A percentile compares a stretch with the other conserved stretches of the same genome.
Conservation (phyloP, 2,113 vertebrate species). For the Carollia perspicillata region DNA sequence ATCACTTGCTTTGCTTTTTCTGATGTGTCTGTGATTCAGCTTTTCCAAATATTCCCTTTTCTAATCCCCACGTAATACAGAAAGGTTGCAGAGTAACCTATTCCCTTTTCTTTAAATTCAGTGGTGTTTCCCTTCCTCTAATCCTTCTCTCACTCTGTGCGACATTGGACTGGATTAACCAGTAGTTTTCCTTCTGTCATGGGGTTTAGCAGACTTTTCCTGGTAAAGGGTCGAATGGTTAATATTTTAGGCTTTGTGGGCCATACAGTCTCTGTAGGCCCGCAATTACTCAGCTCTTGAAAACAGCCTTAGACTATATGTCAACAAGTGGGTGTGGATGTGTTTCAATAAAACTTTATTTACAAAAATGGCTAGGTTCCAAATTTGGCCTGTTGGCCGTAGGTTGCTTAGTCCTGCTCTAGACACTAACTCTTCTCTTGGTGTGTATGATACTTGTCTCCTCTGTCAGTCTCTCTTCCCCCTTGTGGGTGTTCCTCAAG, state of each 20-base stretch:
- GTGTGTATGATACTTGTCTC: not conserved
- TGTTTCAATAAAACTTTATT: slow-evolving; percentile 14
- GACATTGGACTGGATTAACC: not conserved
- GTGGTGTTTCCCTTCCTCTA: not conserved
- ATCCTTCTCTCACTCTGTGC: not conserved
- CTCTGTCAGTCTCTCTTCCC: not conserved
- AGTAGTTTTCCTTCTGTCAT: not conserved
- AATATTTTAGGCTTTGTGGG: not conserved
- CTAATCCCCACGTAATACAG: not conserved
- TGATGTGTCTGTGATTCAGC: not conserved
- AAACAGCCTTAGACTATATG: not conserved
- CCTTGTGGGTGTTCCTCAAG: not conserved
- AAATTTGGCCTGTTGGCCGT: not conserved
- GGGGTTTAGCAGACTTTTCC: not conserved
- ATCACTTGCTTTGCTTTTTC: not conserved
- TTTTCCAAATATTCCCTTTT: not conserved
- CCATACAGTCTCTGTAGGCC: not conserved
- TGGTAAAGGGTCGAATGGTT: not conserved
- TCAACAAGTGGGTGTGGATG: not conserved
- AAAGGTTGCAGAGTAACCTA: not conserved
- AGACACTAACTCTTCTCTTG: not conserved
- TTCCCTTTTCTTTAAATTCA: not conserved
- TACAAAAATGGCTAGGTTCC: not conserved
- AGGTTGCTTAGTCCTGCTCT: not conserved
- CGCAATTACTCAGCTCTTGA: not conserved